phyloP scores from a whole-genome alignment of 2,888 invertebrate genomes.

The Agrilus mali region DNA sequence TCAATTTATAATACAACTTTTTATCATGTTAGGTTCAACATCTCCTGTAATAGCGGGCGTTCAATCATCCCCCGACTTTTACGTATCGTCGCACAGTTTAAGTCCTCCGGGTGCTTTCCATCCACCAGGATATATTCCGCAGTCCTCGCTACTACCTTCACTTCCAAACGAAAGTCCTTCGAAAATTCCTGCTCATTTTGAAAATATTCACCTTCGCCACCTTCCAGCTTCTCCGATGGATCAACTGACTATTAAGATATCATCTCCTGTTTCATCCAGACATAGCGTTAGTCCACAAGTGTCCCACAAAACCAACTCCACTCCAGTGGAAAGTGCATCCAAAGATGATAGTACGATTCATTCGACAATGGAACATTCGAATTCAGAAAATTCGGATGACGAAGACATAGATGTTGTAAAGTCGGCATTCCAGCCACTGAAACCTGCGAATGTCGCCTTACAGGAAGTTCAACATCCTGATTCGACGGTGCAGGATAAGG shows the following conservation, averaged over 20 bases:
- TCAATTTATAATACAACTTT: constrained; percentile 6
- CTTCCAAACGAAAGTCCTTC: constrained; percentile 36
- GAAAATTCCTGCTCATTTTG: constrained; percentile 22
- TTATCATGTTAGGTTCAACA: constrained; percentile 33
- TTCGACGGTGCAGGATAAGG: constrained; percentile 42
- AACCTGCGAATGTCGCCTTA: constrained; percentile 44
- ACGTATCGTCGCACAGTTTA: constrained; percentile 14
- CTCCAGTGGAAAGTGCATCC: constrained; percentile 23
- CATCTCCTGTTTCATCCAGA: constrained; percentile 44
- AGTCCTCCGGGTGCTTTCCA: constrained; percentile 13
- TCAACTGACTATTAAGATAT: constrained; percentile 30
- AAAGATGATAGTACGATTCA: constrained; percentile 42
- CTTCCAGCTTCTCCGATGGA: constrained; percentile 28
- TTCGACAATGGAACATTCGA: constrained; percentile 48
- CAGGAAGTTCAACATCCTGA: constrained; percentile 45
- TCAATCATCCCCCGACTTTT: constrained; percentile 18
- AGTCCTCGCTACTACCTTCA: constrained; percentile 44
- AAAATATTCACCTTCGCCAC: constrained; percentile 18
- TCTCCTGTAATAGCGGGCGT: constrained; percentile 24
- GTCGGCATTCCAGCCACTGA: constrained; percentile 59
- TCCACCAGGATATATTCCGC: constrained; percentile 34
- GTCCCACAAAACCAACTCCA: constrained; percentile 8
- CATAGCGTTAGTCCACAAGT: constrained; percentile 43
- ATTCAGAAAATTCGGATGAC: constrained; percentile 46
- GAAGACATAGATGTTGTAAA: constrained; percentile 65